These are phyloP conservation scores for Mallotus villosus DNA, from an alignment of 2,797 vertebrate genomes.

Conservation along the genomic window DNA sequence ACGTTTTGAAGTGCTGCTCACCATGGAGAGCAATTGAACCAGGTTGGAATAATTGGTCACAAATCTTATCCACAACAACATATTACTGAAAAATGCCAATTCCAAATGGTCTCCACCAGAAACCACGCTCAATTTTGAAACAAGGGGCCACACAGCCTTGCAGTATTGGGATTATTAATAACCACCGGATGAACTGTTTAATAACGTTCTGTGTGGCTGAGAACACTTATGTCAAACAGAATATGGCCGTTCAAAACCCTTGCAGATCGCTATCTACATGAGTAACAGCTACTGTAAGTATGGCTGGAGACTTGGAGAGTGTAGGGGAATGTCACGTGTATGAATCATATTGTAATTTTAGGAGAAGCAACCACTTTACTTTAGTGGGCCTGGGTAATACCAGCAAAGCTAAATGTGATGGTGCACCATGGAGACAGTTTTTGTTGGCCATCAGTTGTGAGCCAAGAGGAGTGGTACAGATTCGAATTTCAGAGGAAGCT, in stretches of 20 bases:
- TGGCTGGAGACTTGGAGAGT: neutral
- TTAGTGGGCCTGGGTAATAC: neutral
- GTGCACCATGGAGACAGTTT: neutral
- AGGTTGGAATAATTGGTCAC: neutral
- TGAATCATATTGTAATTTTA: neutral
- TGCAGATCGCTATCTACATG: neutral
- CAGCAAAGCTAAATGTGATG: neutral
- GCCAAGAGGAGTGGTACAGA: neutral
- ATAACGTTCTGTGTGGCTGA: neutral
- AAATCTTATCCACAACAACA: neutral
- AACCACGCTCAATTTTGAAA: neutral
- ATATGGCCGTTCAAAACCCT: neutral
- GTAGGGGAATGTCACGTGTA: neutral
- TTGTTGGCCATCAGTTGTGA: neutral
- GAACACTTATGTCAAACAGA: neutral
- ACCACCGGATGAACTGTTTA: neutral
- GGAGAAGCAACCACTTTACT: neutral
- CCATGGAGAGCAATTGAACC: neutral
- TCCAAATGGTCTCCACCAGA: neutral
- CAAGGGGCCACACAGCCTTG: neutral
- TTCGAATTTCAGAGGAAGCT: neutral
- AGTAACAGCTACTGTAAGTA: neutral
- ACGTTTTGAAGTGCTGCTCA: neutral
- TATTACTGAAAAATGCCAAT: neutral
- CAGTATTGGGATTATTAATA: neutral